Evolutionary conservation across 2,113 vertebrate species (phyloP).

Genomic region (Crypturellus undulatus): DNA sequence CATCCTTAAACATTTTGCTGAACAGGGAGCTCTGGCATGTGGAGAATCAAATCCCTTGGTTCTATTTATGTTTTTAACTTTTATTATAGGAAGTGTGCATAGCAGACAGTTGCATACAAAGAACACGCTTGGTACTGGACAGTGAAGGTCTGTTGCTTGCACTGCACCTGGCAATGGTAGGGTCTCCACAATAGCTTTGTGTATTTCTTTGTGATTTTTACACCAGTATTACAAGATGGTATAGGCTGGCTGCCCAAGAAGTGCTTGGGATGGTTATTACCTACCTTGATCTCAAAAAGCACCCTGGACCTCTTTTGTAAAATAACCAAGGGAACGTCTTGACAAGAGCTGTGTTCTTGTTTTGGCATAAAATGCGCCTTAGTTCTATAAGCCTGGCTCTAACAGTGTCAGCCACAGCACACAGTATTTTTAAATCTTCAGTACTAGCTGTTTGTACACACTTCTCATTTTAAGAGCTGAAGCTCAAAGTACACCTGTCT

Average conservation of each 20-base stretch:
- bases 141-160: constrained; percentile 67
- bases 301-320: not conserved
- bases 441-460: not conserved
- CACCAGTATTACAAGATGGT: not conserved
- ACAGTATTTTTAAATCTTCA: not conserved
- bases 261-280: not conserved
- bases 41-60: not conserved
- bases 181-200: not conserved
- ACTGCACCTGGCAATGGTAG: constrained; percentile 80
- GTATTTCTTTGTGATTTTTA: too few relatives aligned
- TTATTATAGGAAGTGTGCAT: constrained; percentile 75
- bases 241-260: not conserved
- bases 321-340: not conserved
- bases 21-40: not conserved
- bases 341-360: not conserved
- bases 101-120: constrained; percentile 70
- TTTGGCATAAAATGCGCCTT: not conserved
- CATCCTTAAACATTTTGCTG: not conserved
- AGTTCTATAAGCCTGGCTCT: not conserved
- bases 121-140: constrained; percentile 59
- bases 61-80: not conserved
- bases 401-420: not conserved
- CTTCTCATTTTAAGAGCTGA: not conserved
- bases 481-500: not conserved
- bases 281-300: not conserved